Evolutionary conservation across 2,113 vertebrate genomes (phyloP), one percentile per base, ranked within the genome.

Genomic region (Hemiscyllium ocellatum): DNA sequence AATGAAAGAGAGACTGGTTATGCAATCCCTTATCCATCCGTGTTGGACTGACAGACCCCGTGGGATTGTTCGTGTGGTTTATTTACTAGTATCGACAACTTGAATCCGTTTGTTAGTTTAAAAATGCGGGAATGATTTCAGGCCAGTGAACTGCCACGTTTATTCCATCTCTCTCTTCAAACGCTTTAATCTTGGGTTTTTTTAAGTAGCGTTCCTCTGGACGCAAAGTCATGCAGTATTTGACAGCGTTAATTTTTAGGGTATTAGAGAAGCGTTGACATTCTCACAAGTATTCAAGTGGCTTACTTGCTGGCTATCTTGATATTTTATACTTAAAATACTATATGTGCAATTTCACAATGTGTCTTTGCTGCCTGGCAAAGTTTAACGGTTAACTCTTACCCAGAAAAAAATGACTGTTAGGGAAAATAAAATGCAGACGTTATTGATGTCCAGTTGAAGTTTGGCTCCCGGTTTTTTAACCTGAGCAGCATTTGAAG

Each of bases 211-310:
- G 33, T 66, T 33, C 7, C 33, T 37, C 89, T n/a, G 19, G 86
- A 37, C n/a, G 80, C 37, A 68, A 33, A 66, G 5, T 37, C n/a
- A 33, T 66, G 15, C 61, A 66, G 61, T 42, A 5, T 68, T 93
- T 93, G 37, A 17, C 80, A 47, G 80, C 61, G 61, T 93, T 83
- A 19, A 83, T 47, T 19, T 6, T 47, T 20, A 83, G 80, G 33
- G 61, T 93, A 66, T 86, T 68, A 17, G 56, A n/a, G 15, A 42
- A n/a, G 17, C 33, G 65, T 33, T 68, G 20, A 17, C 61, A 66
- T 65, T 93, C 61, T 68, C 65, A 93, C 89, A 93, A 93, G n/a
- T 66, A 66, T 93, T n/a, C 89, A 93, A 68, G 37, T 17, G 37
- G 89, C 3, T 89, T 52, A 56, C 50, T 90, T 56, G 87, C 52